Evolutionary conservation across 1,140 invertebrate species (phyloP), one percentile per base, ranked within the genome.

Genomic region (Zaprionus camerounensis): DNA sequence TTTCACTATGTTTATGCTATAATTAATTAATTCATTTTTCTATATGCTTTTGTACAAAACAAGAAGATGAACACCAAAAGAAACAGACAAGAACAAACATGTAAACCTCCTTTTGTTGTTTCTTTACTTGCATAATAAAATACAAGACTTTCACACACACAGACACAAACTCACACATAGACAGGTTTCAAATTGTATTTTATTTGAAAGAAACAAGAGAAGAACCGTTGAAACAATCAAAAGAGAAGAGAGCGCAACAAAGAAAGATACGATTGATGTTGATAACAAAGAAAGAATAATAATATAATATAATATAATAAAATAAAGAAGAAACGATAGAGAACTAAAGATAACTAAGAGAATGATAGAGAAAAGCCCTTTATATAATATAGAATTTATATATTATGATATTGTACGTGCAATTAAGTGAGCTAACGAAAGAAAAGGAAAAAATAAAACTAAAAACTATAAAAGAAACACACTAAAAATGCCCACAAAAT

Each of bases 141-240:
- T 46, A 46, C 41, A 46, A 46, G n/a, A 24, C 22, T 28, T 51
- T 44, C 53, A 1, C 5, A 69, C 17, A 61, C 7, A 66, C 41
- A 71, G 44, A 71, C 71, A 71, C 79, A 7, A 26, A 26, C 26
- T 72, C 82, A 86, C 59, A 71, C 55, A 71, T 71, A 71, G 82
- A 75, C 82, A 86, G 82, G 83, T 86, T 86, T 86, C 83, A 87
- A 77, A 66, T 82, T 80, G 31, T 82, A 63, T 82, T 77, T 63
- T 38, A 53, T 76, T 76, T 24, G 41, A 62, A 65, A 44, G 11
- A 53, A 65, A 38, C 57, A 58, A 17, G 1, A 17, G 1, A 64
- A 1, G 36, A 11, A 53, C 24, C 15, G 64, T 64, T 49, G 31
- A 53, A 67, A 61, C 56, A 81, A 71, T 74, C 68, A 69, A 84